Evolutionary conservation across 2,797 vertebrate species (phyloP).

Genomic region (Todus mexicanus): DNA sequence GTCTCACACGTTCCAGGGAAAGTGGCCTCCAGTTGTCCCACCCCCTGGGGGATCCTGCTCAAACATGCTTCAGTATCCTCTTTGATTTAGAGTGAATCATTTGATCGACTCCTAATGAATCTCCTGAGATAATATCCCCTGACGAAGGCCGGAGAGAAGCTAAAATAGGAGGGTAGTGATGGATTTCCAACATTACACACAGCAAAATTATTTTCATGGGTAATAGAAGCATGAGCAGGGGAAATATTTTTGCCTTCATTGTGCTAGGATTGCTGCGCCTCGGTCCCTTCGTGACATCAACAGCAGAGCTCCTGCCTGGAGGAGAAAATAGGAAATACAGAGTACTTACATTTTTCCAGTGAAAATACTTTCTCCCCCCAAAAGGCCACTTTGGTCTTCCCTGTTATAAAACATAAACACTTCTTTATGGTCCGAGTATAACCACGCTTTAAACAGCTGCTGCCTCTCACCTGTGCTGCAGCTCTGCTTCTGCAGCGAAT

Average conservation of each 20-base stretch:
- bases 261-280: neutral
- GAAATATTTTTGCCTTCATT: neutral
- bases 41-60: neutral
- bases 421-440: constrained; percentile 35
- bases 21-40: neutral
- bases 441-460: constrained; percentile 35
- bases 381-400: constrained; percentile 46
- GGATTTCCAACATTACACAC: neutral
- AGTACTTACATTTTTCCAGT: constrained; percentile 12
- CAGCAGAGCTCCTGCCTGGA: neutral
- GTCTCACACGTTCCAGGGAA: neutral
- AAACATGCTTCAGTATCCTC: neutral
- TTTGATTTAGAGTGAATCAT: neutral
- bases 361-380: constrained; percentile 31
- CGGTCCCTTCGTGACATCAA: neutral
- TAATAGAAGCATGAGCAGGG: neutral
- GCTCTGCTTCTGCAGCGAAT: constrained; percentile 24
- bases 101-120: neutral
- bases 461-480: constrained; percentile 31
- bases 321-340: constrained; percentile 33
- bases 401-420: constrained; percentile 40
- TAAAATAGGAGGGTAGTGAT: neutral
- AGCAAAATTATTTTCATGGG: neutral
- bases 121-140: neutral
- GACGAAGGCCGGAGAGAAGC: neutral